Evolutionary conservation across 2,113 vertebrate species (phyloP), one percentile per base, ranked within the genome.

Genomic region (Penelope pileata): DNA sequence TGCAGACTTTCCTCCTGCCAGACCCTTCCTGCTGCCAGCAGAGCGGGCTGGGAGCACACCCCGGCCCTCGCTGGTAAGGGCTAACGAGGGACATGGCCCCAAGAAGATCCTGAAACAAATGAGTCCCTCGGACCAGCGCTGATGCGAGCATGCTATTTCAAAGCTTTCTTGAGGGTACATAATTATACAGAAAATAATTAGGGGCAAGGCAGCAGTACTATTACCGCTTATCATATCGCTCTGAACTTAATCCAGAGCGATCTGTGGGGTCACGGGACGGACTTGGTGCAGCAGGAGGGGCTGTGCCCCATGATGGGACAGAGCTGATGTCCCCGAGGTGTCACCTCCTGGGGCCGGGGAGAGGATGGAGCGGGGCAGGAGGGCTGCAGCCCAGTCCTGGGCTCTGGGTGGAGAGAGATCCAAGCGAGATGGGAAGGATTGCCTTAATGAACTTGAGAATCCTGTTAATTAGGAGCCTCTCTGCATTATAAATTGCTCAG

Each of bases 101-200:
- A 64, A 94, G 93, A 96, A 92, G 63, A 90, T 86, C 77, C 73
- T 47, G 91, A 83, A 90, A 90, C 86, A 88, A 97, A 96, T 51
- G 90, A 96, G 70, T 95, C 93, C 90, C 90, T 90, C 53, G 70
- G 95, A 95, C 83, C 2, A 14, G 59, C 80, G 80, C 68, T 70
- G 93, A 89, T 48, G 51, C 92, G 80, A 91, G 59, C 18, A 50
- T 75, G 84, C 94, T 95, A 78, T 88, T 96, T 95, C 95, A 97
- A 97, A 96, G 91, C 83, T 96, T 96, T 97, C 97, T 97, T 30
- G 88, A 92, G 96, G 97, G 97, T 94, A 97, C 59, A 0, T 74
- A 94, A 90, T 96, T 96, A 97, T 94, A 95, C 79, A 47, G 82
- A 88, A 97, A 91, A 95, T 97, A 97, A 97, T 97, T 86, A 97